phyloP scores from a whole-genome alignment of 2,113 vertebrate genomes.

The Acrocephalus arundinaceus region DNA sequence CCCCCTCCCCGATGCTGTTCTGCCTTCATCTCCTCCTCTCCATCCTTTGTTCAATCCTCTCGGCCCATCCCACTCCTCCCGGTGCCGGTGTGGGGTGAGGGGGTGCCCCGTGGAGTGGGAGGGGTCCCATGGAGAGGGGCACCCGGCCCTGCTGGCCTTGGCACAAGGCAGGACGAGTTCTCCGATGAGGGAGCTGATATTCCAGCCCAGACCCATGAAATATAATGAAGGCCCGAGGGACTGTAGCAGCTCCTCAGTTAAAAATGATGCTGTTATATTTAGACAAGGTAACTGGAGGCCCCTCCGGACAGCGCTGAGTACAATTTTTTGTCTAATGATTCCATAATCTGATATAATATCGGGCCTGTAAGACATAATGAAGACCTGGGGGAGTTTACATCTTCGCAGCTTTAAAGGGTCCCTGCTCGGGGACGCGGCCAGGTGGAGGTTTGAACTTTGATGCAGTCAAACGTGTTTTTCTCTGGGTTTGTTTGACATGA shows the following conservation, averaged over 20 bases:
- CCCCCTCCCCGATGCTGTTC: fast-evolving
- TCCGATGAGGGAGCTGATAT: not conserved
- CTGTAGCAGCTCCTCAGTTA: conserved; percentile 1
- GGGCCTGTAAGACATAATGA: conserved; percentile 69
- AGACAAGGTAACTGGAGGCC: conserved; percentile 65
- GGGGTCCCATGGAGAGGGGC: fast-evolving
- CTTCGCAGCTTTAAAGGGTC: conserved; percentile 57
- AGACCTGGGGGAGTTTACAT: conserved; percentile 65
- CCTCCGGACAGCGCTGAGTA: conserved; percentile 45
- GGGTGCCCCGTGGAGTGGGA: fast-evolving
- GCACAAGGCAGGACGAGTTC: not conserved
- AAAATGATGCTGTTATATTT: conserved; percentile 70
- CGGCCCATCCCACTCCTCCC: not conserved
- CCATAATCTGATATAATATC: conserved; percentile 68
- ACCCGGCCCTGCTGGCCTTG: not conserved
- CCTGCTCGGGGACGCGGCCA: conserved; percentile 9
- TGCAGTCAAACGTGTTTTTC: conserved; percentile 55
- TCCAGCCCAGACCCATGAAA: conserved; percentile 28
- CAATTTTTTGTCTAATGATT: conserved; percentile 70
- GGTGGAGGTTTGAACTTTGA: conserved; percentile 62
- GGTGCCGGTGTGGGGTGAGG: fast-evolving
- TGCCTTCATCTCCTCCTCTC: not conserved
- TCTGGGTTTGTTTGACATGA: conserved; percentile 52
- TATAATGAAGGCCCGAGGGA: conserved; percentile 69
- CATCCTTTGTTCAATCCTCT: not conserved